Evolutionary conservation across 1,140 invertebrate genomes (phyloP).

Genomic region (Trialeurodes vaporariorum): DNA sequence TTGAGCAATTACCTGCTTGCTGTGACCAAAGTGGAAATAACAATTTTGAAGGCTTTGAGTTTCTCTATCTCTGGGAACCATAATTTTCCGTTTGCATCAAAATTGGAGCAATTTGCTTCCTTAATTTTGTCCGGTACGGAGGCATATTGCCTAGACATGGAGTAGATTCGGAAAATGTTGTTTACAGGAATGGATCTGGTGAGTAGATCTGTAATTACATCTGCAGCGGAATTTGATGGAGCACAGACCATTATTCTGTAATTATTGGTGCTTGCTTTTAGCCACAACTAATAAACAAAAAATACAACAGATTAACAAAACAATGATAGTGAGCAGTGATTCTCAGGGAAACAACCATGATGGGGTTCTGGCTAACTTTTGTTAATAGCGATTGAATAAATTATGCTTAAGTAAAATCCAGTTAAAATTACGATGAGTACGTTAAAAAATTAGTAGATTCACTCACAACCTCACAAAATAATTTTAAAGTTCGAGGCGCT

Average conservation of each 20-base stretch:
- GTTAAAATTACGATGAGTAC: no score
- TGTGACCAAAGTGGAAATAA: slow-evolving; percentile 21
- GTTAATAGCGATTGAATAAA: no score
- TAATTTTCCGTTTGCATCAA: neutral
- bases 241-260: slow-evolving; percentile 37
- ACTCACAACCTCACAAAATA: no score
- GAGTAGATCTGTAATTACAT: slow-evolving; percentile 34
- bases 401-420: no score
- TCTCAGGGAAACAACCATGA: neutral
- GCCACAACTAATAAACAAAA: slow-evolving; percentile 8
- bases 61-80: slow-evolving; percentile 5
- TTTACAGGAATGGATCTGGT: slow-evolving; percentile 14
- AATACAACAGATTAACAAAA: no score
- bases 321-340: no score
- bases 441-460: no score
- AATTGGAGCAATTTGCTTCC: slow-evolving; percentile 8
- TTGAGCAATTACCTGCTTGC: slow-evolving; percentile 17
- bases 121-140: slow-evolving; percentile 10
- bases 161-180: slow-evolving; percentile 19
- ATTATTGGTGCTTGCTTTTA: neutral
- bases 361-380: no score
- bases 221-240: slow-evolving; percentile 46
- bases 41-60: slow-evolving; percentile 16
- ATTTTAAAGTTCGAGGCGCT: no score
- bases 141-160: slow-evolving; percentile 1